Evolutionary conservation across 30 jellyfish, hydroid and myxozoan species (phyloP).

Genomic region (Aurelia sp.): DNA sequence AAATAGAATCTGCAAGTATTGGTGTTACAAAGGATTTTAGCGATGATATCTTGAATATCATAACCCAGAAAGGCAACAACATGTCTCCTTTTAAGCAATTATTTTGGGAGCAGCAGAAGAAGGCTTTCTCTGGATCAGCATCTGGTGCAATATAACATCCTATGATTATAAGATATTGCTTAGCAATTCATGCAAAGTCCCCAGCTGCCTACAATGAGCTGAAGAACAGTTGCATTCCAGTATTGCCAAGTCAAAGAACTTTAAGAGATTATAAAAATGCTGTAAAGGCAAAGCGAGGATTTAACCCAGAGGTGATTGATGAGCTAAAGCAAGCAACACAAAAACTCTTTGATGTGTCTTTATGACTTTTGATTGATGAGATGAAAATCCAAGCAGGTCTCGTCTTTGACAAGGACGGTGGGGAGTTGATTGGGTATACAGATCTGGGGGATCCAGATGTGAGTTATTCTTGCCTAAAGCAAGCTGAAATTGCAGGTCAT

Average conservation of each 20-base stretch:
- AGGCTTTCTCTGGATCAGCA: neutral
- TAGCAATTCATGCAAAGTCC: slow-evolving; percentile 14
- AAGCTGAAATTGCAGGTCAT: slow-evolving; percentile 11
- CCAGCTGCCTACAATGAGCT: slow-evolving; percentile 27
- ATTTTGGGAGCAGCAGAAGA: slow-evolving; percentile 31
- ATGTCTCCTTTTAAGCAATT: slow-evolving; percentile 28
- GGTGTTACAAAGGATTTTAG: slow-evolving; percentile 2
- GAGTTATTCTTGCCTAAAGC: neutral
- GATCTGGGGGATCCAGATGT: slow-evolving; percentile 32
- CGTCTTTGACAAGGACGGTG: slow-evolving; percentile 6
- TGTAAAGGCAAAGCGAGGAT: too few species aligned
- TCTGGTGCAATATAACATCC: slow-evolving; percentile 27
- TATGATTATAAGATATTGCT: too few species aligned
- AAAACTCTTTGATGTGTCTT: neutral
- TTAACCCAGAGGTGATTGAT: too few species aligned
- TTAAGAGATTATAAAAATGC: too few species aligned
- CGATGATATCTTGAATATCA: neutral
- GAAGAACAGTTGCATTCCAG: neutral
- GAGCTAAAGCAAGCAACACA: neutral
- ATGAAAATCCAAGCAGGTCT: slow-evolving; percentile 30
- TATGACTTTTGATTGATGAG: slow-evolving; percentile 15
- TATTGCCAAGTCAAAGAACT: slow-evolving; percentile 19
- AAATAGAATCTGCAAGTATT: neutral
- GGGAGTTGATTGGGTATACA: slow-evolving; percentile 37
- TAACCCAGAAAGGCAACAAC: slow-evolving; percentile 1